These are phyloP conservation scores for Lepidocolaptes lacrymiger DNA, from an alignment of 2,797 vertebrate genomes.

Conservation along the genomic window DNA sequence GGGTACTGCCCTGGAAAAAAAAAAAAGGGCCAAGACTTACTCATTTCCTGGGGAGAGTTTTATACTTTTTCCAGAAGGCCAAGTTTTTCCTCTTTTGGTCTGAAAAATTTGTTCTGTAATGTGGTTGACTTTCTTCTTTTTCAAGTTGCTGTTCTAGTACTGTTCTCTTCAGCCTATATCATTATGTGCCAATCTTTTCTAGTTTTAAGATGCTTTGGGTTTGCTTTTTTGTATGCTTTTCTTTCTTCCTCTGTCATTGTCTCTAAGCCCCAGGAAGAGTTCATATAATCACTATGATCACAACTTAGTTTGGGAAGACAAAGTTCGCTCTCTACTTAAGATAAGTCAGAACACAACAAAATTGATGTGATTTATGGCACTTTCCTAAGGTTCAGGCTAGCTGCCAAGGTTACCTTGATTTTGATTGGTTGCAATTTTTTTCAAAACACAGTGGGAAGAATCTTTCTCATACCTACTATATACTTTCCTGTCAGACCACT, in stretches of 20 bases:
- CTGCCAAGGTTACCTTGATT: neutral
- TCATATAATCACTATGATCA: neutral
- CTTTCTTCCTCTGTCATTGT: neutral
- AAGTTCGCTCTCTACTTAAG: neutral
- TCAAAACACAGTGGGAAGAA: neutral
- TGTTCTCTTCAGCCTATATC: neutral
- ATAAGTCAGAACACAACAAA: slow-evolving; percentile 14
- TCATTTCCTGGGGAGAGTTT: neutral
- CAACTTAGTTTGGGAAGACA: neutral
- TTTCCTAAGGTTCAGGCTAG: neutral
- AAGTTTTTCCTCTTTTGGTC: neutral
- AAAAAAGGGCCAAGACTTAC: neutral
- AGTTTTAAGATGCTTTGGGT: neutral
- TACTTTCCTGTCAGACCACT: neutral
- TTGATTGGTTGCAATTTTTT: slow-evolving; percentile 14
- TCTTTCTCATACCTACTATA: neutral
- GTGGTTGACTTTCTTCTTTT: neutral
- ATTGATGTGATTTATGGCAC: neutral
- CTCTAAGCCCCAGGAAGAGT: neutral
- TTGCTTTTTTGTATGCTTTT: neutral
- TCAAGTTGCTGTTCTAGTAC: neutral
- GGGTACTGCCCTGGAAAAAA: neutral
- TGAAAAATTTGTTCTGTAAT: neutral
- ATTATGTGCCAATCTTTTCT: neutral
- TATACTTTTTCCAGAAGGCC: neutral